Percentiles rank a stretch among this genome's conserved stretches.
These are phyloP conservation scores for Lypha dubia DNA, from an alignment of 2,888 invertebrate species.

Conservation along the genomic window DNA sequence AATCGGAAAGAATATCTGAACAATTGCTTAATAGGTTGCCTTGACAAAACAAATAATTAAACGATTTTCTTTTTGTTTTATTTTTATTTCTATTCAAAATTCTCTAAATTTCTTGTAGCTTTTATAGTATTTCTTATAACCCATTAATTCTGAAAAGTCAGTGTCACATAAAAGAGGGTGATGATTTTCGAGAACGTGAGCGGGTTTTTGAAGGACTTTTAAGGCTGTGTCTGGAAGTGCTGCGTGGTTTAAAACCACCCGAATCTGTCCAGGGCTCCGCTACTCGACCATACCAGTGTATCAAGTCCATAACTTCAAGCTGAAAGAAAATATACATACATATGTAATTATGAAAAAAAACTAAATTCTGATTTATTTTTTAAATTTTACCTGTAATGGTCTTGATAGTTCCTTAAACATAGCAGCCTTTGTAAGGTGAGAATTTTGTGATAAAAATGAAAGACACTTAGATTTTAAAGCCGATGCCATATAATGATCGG, in stretches of 20 bases:
- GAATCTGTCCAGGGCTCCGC: slow-evolving; percentile 81
- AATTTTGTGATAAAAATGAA: slow-evolving; percentile 80
- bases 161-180: slow-evolving; percentile 81
- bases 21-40: slow-evolving; percentile 60
- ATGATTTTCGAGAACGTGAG: slow-evolving; percentile 81
- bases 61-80: neutral
- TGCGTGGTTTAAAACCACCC: slow-evolving; percentile 78
- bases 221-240: slow-evolving; percentile 78
- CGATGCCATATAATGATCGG: slow-evolving; percentile 87
- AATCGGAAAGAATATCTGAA: slow-evolving; percentile 55
- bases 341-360: neutral
- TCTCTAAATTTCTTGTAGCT: neutral
- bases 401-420: slow-evolving; percentile 80
- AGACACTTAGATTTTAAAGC: slow-evolving; percentile 80
- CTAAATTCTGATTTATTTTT: neutral
- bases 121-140: slow-evolving; percentile 15
- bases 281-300: slow-evolving; percentile 82
- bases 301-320: slow-evolving; percentile 81
- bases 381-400: slow-evolving; percentile 77
- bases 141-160: slow-evolving; percentile 67
- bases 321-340: slow-evolving; percentile 54
- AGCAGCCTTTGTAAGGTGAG: slow-evolving; percentile 79
- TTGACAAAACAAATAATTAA: slow-evolving; percentile 11
- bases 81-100: neutral
- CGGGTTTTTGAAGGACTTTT: slow-evolving; percentile 81